Conservation (phyloP, 1,140 invertebrate genomes). For the Hylaeus anthracinus region DNA sequence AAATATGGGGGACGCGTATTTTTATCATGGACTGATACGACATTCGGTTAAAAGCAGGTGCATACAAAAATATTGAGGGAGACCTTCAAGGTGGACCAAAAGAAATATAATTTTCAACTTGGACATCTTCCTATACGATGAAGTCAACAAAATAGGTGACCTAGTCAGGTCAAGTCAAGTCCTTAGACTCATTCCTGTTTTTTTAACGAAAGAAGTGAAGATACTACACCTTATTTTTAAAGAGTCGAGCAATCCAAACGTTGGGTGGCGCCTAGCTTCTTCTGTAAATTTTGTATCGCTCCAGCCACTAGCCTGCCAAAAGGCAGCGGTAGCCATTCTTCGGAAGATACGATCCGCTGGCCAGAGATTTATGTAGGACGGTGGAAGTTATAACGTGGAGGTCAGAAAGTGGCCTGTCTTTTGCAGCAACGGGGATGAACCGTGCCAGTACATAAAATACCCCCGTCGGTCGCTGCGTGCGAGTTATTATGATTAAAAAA, state of each 20-base stretch:
- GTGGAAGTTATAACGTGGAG: constrained; percentile 30
- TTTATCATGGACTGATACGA: too few species aligned
- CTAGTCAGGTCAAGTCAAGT: too few species aligned
- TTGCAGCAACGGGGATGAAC: background rate
- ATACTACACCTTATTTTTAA: background rate
- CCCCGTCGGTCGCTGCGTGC: background rate
- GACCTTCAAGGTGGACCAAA: too few species aligned
- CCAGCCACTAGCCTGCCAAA: constrained; percentile 1
- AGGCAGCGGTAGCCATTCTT: constrained; percentile 19
- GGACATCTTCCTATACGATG: too few species aligned
- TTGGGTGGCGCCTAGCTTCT: background rate
- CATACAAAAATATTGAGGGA: too few species aligned
- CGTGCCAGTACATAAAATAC: constrained; percentile 21
- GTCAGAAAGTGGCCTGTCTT: constrained; percentile 38
- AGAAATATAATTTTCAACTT: too few species aligned
- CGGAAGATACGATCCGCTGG: constrained; percentile 31
- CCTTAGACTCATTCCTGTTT: too few species aligned
- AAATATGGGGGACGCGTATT: too few species aligned
- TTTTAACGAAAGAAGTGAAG: too few species aligned
- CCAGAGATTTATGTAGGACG: constrained; percentile 36
- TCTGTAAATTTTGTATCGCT: constrained; percentile 29
- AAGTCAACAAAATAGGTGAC: too few species aligned
- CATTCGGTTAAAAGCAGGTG: too few species aligned
- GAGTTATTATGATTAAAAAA: constrained; percentile 35
- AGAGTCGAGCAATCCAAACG: too few species aligned